Conservation (phyloP, 2,113 vertebrate species). For the Odocoileus virginianus region DNA sequence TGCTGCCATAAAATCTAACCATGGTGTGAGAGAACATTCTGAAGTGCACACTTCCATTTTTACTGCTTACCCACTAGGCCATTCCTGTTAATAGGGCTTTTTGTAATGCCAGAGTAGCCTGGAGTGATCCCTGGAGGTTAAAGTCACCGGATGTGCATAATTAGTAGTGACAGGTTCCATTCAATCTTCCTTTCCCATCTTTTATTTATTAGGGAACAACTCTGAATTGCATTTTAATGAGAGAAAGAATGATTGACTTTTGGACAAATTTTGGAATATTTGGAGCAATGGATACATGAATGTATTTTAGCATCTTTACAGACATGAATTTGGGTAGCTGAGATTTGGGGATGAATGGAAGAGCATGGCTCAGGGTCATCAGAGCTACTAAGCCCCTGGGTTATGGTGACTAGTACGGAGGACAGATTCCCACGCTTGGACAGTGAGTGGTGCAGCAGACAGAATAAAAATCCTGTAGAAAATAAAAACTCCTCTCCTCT, state of each 20-base stretch:
- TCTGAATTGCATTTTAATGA: slow-evolving; percentile 24
- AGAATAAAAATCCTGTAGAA: not conserved
- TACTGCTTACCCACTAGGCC: not conserved
- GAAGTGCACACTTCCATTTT: not conserved
- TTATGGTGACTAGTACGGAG: not conserved
- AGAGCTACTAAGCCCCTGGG: not conserved
- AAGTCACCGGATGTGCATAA: not conserved
- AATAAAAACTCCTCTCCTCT: not conserved
- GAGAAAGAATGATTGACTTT: not conserved
- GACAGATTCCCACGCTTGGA: not conserved
- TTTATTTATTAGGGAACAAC: not conserved
- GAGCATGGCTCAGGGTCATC: not conserved
- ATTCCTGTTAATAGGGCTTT: not conserved
- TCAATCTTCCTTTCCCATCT: not conserved
- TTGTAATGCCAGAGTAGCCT: not conserved
- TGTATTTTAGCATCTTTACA: not conserved
- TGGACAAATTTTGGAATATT: not conserved
- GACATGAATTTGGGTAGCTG: not conserved
- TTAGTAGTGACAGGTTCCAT: slow-evolving; percentile 1
- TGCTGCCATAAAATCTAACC: not conserved
- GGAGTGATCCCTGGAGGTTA: not conserved
- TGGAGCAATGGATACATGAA: not conserved
- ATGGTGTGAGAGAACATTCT: not conserved
- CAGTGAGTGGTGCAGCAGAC: not conserved
- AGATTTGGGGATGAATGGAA: not conserved